Percentiles rank a stretch among this genome's conserved stretches.
Conservation (phyloP, 2,113 vertebrate genomes). For the Thamnaconus septentrionalis region DNA sequence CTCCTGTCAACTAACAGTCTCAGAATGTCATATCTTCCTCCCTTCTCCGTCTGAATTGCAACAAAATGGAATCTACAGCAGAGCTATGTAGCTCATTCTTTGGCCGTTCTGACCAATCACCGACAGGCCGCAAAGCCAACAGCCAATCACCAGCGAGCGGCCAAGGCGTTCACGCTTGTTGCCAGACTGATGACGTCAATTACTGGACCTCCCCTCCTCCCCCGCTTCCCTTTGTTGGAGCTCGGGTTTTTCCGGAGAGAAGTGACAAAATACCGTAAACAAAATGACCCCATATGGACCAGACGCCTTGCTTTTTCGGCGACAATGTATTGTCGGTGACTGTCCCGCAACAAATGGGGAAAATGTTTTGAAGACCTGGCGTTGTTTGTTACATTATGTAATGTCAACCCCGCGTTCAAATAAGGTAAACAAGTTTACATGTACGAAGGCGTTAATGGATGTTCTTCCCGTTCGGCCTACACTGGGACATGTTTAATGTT, state of each 20-base stretch:
- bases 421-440: constrained; percentile 7
- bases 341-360: no score
- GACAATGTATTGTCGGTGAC: no score
- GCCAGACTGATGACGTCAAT: constrained; percentile 72
- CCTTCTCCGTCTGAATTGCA: constrained; percentile 68
- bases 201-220: constrained; percentile 3
- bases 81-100: constrained; percentile 48
- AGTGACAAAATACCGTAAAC: constrained; percentile 27
- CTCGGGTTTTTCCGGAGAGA: constrained; percentile 57
- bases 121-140: not conserved
- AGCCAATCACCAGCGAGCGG: constrained; percentile 59
- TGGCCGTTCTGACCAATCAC: constrained; percentile 60
- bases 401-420: not conserved
- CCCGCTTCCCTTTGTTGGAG: constrained; percentile 46
- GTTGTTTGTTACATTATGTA: constrained; percentile 15
- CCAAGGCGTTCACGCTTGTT: constrained; percentile 61
- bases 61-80: constrained; percentile 77
- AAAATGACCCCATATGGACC: not conserved
- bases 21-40: constrained; percentile 13
- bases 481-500: no score
- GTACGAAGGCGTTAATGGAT: not conserved
- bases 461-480: no score
- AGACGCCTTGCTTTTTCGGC: not conserved
- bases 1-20: constrained; percentile 14
- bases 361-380: not conserved